Conservation (phyloP, 2,113 vertebrate species). For the Gobius niger region DNA sequence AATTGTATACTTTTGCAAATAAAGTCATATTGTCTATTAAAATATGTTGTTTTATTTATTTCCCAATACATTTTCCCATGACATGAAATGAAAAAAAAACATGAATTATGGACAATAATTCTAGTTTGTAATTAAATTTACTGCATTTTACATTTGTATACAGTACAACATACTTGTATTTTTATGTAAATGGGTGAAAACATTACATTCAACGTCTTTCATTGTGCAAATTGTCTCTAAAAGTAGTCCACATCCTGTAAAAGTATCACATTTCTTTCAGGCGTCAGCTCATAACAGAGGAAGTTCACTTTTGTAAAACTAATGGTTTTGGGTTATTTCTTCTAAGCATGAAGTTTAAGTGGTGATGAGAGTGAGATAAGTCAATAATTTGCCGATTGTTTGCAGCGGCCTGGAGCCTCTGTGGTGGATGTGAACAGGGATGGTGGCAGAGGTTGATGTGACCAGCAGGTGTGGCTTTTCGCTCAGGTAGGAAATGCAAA, state of each 20-base stretch:
- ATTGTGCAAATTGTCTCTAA: background rate
- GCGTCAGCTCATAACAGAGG: background rate
- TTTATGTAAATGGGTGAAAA: no score
- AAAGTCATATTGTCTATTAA: slow-evolving; percentile 43
- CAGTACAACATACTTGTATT: no score
- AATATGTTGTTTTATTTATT: background rate
- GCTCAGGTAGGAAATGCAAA: slow-evolving; percentile 69
- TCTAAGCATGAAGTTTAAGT: background rate
- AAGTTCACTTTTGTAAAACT: background rate
- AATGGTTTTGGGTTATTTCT: background rate
- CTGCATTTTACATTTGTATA: no score
- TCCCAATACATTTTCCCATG: no score
- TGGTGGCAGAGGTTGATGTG: background rate
- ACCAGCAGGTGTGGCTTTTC: slow-evolving; percentile 31
- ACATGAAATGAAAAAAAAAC: no score
- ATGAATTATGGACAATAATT: no score
- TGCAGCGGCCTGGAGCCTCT: no score
- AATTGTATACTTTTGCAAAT: slow-evolving; percentile 45
- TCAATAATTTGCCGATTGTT: no score
- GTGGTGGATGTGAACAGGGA: background rate
- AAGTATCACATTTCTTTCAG: background rate
- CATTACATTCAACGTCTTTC: no score
- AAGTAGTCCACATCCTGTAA: background rate
- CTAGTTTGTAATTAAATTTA: no score
- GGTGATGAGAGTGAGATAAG: background rate